Evolutionary conservation across 2,888 invertebrate genomes (phyloP), one percentile per base, ranked within the genome.

Genomic region (Pandemis heparana): DNA sequence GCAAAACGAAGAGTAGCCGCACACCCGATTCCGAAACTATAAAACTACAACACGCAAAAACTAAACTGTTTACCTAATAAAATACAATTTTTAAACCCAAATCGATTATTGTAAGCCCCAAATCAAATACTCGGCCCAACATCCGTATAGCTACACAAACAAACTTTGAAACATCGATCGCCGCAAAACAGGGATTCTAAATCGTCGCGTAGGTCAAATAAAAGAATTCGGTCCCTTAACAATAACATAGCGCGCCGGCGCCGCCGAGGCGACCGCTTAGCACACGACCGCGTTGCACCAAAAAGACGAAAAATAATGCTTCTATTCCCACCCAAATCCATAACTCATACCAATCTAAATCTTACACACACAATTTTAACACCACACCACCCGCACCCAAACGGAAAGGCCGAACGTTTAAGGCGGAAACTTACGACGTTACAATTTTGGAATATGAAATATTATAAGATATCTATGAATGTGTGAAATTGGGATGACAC

Each of bases 241-340:
- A 92, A 92, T 92, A 91, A 92, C 91, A 91, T 89, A 90, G 90
- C 87, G 90, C 90, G 88, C 89, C 83, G 91, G 92, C 92, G 92
- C 92, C 92, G 89, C 81, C 82, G 80, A 80, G 92, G 83, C 92
- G 91, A 89, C 84, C 84, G 85, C 84, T 84, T 81, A 83, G 68
- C 72, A 66, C 70, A 65, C 64, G 16, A 38, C 56, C 48, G 63
- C 39, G 64, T 59, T 69, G 71, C 53, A 74, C 78, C 79, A 81
- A 86, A 85, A 65, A 41, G 70, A 74, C 74, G 65, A 69, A 61
- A 74, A 74, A 64, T 63, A 60, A 68, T 68, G 59, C 51, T 12
- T 43, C 46, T 41, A 68, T 60, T 48, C 16, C 23, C 18, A 68
- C 23, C 43, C 46, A 8, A n/a, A 48, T 38, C 10, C 14, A 10